Percentiles rank a stretch among this genome's conserved stretches.
Evolutionary conservation across 2,888 invertebrate genomes (phyloP).

Genomic region (Leptothorax acervorum): DNA sequence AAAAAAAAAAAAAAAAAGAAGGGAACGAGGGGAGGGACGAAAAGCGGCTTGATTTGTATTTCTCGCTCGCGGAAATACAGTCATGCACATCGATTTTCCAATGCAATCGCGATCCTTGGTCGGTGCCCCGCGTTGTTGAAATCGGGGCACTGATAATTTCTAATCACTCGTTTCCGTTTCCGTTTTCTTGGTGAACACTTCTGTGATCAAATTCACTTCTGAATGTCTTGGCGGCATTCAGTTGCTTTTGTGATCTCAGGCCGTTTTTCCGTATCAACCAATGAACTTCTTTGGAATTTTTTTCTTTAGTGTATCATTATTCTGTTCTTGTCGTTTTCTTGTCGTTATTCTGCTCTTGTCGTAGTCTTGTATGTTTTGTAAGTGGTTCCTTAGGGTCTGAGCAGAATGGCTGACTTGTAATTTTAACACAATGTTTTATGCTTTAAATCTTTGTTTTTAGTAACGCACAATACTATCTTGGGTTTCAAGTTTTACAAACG

Average conservation of each 20-base stretch:
- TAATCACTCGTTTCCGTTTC: neutral
- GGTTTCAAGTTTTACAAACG: too few relatives aligned
- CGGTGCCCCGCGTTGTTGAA: neutral
- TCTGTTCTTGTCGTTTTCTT: neutral
- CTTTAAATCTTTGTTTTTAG: too few relatives aligned
- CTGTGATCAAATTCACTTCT: neutral
- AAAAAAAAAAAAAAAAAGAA: slow-evolving; percentile 15
- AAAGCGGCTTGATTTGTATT: slow-evolving; percentile 17
- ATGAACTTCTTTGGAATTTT: neutral
- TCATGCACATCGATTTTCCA: slow-evolving; percentile 77
- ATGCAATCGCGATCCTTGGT: slow-evolving; percentile 51
- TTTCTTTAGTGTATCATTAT: neutral
- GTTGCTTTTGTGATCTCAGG: neutral
- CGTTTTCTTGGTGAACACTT: neutral
- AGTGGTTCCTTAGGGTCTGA: neutral
- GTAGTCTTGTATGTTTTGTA: neutral
- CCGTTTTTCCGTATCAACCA: neutral
- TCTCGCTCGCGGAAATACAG: slow-evolving; percentile 62
- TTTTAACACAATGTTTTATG: too few relatives aligned
- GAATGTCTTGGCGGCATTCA: neutral
- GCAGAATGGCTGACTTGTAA: too few relatives aligned
- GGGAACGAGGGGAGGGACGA: neutral
- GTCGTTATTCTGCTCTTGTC: neutral
- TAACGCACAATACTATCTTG: too few relatives aligned
- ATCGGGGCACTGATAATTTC: neutral